Conservation (phyloP, 1,140 invertebrate genomes). For the Lordiphosa mommai region DNA sequence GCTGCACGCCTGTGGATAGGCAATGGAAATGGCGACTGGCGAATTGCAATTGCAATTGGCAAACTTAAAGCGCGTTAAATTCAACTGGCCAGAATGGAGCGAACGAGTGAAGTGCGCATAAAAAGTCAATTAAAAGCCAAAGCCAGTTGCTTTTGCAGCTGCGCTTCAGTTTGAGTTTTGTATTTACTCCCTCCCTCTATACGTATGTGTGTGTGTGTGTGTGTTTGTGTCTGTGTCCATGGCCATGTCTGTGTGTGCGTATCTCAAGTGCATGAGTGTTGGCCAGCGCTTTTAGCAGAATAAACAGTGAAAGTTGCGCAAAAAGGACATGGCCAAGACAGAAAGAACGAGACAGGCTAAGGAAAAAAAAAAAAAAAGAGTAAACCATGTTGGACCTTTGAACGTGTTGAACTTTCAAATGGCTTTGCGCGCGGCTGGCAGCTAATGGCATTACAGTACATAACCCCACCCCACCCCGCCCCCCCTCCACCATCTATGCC, state of each 20-base stretch:
- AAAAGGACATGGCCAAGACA: constrained; percentile 71
- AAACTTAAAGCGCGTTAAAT: constrained; percentile 74
- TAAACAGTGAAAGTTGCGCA: constrained; percentile 76
- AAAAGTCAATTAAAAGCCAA: constrained; percentile 72
- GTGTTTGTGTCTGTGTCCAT: constrained; percentile 4
- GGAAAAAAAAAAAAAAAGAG: constrained; percentile 34
- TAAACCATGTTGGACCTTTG: constrained; percentile 71
- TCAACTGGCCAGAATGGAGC: constrained; percentile 33
- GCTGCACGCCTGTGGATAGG: constrained; percentile 57
- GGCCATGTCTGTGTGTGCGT: constrained; percentile 21
- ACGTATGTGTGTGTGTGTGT: constrained; percentile 30
- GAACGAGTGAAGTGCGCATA: constrained; percentile 62
- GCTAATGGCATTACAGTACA: constrained; percentile 75
- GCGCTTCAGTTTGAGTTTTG: constrained; percentile 45
- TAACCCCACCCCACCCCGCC: neutral
- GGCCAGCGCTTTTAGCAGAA: constrained; percentile 75
- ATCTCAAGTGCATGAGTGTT: constrained; percentile 71
- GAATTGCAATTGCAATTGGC: constrained; percentile 37
- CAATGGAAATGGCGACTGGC: constrained; percentile 30
- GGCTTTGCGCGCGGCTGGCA: constrained; percentile 73
- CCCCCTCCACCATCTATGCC: neutral
- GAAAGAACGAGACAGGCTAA: constrained; percentile 7
- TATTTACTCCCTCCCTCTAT: neutral
- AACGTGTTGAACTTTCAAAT: constrained; percentile 77
- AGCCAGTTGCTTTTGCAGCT: constrained; percentile 67